These are phyloP conservation scores for Orthonyx spaldingii DNA, from an alignment of 2,113 vertebrate genomes.

Conservation along the genomic window DNA sequence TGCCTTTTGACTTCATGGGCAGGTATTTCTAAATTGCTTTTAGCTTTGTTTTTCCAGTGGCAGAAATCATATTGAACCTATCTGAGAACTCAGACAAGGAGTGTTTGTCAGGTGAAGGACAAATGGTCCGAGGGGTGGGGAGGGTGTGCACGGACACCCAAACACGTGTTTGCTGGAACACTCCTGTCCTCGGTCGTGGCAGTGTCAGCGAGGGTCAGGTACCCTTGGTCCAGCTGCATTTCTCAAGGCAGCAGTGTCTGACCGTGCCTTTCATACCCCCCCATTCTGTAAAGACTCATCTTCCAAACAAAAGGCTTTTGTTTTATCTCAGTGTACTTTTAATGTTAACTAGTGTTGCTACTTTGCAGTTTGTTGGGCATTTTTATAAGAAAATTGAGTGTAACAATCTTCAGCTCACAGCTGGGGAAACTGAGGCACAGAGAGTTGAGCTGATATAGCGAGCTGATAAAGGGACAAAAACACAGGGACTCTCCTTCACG, in stretches of 20 bases:
- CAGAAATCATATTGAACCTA: constrained; percentile 69
- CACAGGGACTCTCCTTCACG: rapidly evolving
- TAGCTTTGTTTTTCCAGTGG: constrained; percentile 78
- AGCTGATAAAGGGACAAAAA: neutral
- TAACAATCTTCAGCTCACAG: neutral
- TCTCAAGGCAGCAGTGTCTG: neutral
- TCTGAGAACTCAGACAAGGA: constrained; percentile 64
- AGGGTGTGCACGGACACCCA: neutral
- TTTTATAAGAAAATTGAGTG: neutral
- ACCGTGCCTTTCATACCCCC: rapidly evolving
- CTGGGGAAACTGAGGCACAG: neutral
- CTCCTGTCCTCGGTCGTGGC: neutral
- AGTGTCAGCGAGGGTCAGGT: neutral
- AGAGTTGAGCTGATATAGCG: neutral
- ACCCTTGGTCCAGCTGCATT: neutral
- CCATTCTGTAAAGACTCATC: neutral
- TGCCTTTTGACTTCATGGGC: constrained; percentile 80
- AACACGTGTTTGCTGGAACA: neutral
- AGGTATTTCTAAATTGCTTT: constrained; percentile 93
- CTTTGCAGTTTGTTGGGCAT: neutral
- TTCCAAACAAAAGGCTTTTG: neutral
- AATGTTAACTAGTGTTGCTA: rapidly evolving
- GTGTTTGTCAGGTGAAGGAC: constrained; percentile 71
- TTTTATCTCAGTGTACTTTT: neutral
- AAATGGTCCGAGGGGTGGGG: neutral